Evolutionary conservation across 2,888 invertebrate species (phyloP), one percentile per base, ranked within the genome.

Genomic region (Drosophila percnosoma): DNA sequence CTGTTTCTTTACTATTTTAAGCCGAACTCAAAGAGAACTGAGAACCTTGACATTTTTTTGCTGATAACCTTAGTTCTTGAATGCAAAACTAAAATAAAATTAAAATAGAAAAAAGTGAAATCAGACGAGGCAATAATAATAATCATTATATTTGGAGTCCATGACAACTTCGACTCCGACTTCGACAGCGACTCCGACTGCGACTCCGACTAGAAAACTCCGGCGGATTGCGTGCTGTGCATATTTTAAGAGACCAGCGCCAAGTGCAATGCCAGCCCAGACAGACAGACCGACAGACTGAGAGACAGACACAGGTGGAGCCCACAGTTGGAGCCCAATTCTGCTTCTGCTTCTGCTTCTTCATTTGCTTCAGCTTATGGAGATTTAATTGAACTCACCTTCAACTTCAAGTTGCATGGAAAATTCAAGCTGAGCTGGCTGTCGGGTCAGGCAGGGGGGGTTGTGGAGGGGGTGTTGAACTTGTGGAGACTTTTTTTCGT

Each of bases 311-410:
- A 24, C 64, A 64, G 65, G 29, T 59, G 51, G 53, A 60, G 55
- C 18, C 27, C 38, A 54, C 31, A 48, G 63, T 21, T 40, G 62
- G 15, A 36, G 57, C 11, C 38, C 24, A 45, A 45, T 45, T 45
- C 45, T 45, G 45, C 21, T 21, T 45, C 27, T 53, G 53, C 21
- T 36, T 36, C 27, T 53, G 53, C 21, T 36, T 36, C 57, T 57
- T 40, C 40, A 24, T 24, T 21, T 34, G 21, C 34, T 53, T 71
- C 71, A 75, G 75, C 51, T 64, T 68, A 64, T 52, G n/a, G 66
- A 45, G 31, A 61, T 54, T 67, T 79, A 85, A 83, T 85, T 84
- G 81, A 68, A 79, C 85, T 83, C 73, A 85, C 85, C 85, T 85
- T 85, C 85, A 74, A 65, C 78, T 70, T 80, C 55, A 61, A 79